Evolutionary conservation across 2,797 vertebrate genomes (phyloP).

Genomic region (Nothura maculosa): DNA sequence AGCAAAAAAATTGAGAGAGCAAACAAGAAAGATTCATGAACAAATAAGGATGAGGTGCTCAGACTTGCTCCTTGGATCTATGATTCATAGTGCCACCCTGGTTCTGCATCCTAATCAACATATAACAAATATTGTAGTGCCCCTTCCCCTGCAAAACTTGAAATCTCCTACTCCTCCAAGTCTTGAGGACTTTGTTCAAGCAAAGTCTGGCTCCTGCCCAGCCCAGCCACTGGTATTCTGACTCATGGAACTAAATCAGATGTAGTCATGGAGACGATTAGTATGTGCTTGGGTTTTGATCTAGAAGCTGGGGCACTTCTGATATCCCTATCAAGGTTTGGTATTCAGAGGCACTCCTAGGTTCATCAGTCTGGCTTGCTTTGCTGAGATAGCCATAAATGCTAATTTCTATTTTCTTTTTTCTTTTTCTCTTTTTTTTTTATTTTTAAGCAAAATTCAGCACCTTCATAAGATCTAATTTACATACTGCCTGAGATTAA

Average conservation of each 20-base stretch:
- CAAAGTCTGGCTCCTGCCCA: background rate
- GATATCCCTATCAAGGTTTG: background rate
- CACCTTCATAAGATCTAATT: background rate
- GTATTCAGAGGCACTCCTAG: background rate
- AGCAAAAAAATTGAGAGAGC: background rate
- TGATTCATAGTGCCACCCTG: background rate
- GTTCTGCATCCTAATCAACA: fast-evolving
- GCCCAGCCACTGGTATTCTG: background rate
- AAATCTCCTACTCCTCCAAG: background rate
- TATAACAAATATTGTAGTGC: background rate
- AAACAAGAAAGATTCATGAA: background rate
- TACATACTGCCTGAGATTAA: background rate
- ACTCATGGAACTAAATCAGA: background rate
- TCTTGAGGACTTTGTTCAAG: background rate
- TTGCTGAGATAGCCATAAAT: background rate
- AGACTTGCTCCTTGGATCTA: background rate
- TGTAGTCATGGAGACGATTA: background rate
- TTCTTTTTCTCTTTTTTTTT: too few relatives aligned
- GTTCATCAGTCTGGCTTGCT: background rate
- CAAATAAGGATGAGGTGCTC: fast-evolving
- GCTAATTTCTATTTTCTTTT: background rate
- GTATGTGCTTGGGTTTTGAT: fast-evolving
- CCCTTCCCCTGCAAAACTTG: too few relatives aligned
- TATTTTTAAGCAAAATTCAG: background rate
- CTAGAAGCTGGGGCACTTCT: background rate